Conservation (phyloP, 2,797 vertebrate species). For the Microctenopoma stevenorrisi region DNA sequence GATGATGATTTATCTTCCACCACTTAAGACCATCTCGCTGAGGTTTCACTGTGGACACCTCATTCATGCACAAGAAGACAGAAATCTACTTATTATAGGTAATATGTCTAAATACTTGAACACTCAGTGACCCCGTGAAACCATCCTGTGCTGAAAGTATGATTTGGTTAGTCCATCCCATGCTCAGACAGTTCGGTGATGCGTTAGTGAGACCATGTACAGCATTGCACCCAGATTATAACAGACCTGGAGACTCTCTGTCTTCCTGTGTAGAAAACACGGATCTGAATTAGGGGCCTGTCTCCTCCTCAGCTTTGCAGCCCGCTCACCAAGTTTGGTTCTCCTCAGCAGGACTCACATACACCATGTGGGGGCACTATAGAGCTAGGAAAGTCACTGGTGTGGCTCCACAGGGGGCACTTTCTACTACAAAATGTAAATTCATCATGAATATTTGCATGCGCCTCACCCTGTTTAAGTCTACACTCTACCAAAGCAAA, state of each 20-base stretch:
- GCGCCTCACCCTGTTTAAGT: slow-evolving; percentile 63
- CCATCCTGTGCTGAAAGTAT: neutral
- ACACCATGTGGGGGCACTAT: slow-evolving; percentile 70
- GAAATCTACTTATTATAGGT: too few species aligned
- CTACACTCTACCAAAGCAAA: slow-evolving; percentile 58
- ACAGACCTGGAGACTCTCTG: slow-evolving; percentile 50
- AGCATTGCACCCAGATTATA: neutral
- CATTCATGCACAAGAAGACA: too few species aligned
- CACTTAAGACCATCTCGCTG: neutral
- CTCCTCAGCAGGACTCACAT: neutral
- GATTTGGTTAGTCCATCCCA: slow-evolving; percentile 10
- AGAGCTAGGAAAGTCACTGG: slow-evolving; percentile 30
- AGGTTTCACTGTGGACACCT: neutral
- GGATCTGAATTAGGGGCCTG: slow-evolving; percentile 6
- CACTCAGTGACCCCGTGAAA: slow-evolving; percentile 22
- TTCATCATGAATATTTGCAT: slow-evolving; percentile 72
- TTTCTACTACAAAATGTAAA: slow-evolving; percentile 59
- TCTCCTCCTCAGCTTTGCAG: neutral
- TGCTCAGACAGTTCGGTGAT: neutral
- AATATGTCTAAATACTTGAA: too few species aligned
- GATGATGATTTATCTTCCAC: neutral
- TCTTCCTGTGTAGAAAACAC: slow-evolving; percentile 19
- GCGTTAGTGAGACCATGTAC: slow-evolving; percentile 22
- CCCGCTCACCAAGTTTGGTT: slow-evolving; percentile 10
- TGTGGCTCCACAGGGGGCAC: neutral